Evolutionary conservation across 1,140 invertebrate species (phyloP).

Genomic region (Drosophila obscura): DNA sequence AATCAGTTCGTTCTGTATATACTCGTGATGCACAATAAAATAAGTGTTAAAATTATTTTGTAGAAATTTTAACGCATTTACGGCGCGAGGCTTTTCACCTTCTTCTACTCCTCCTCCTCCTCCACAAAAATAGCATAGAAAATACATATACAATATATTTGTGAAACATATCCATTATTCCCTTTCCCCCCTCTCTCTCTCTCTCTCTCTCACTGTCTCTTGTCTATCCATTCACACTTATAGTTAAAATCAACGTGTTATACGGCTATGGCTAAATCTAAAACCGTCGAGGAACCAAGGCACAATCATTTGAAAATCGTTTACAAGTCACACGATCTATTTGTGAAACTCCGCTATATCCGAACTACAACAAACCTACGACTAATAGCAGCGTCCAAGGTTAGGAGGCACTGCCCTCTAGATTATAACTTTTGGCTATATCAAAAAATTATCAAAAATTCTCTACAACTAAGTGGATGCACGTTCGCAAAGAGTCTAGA

Average conservation of each 20-base stretch:
- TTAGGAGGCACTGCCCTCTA: slow-evolving; percentile 27
- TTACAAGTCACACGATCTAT: slow-evolving; percentile 27
- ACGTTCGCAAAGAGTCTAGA: slow-evolving; percentile 24
- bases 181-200: neutral
- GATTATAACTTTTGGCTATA: slow-evolving; percentile 60
- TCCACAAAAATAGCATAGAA: slow-evolving; percentile 48
- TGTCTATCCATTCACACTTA: slow-evolving; percentile 36
- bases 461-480: slow-evolving; percentile 29
- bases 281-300: slow-evolving; percentile 76
- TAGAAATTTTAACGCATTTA: slow-evolving; percentile 66
- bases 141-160: slow-evolving; percentile 51
- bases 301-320: slow-evolving; percentile 76
- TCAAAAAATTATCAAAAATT: slow-evolving; percentile 69
- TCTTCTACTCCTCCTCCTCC: too few relatives aligned
- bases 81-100: slow-evolving; percentile 11
- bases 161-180: slow-evolving; percentile 24
- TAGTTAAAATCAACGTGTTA: slow-evolving; percentile 60
- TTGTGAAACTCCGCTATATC: slow-evolving; percentile 40
- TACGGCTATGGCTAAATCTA: slow-evolving; percentile 63
- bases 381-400: slow-evolving; percentile 30
- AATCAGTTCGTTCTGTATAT: slow-evolving; percentile 67
- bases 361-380: slow-evolving; percentile 45
- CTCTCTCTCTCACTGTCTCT: neutral
- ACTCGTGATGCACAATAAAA: slow-evolving; percentile 44
- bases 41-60: slow-evolving; percentile 57